phyloP scores from a whole-genome alignment of 2,113 vertebrate species.

The Chelonoidis abingdonii region DNA sequence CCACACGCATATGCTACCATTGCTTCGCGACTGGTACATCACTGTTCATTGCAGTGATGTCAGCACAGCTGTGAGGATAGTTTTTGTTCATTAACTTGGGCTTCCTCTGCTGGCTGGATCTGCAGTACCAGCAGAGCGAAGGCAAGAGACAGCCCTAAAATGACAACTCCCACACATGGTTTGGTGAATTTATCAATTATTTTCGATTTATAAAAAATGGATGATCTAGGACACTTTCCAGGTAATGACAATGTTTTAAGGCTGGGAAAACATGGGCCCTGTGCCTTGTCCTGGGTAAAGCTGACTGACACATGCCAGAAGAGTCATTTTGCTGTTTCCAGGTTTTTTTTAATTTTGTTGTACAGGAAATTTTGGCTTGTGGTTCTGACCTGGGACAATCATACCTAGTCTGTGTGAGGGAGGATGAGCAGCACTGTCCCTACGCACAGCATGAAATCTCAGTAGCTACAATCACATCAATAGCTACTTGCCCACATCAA shows the following conservation, averaged over 20 bases:
- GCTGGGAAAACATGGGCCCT: neutral
- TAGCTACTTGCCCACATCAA: neutral
- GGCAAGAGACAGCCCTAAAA: neutral
- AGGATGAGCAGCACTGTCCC: neutral
- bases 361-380: neutral
- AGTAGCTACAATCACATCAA: neutral
- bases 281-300: neutral
- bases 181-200: neutral
- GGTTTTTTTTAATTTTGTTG: neutral
- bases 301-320: neutral
- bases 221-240: neutral
- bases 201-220: neutral
- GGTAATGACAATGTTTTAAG: neutral
- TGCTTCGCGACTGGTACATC: neutral
- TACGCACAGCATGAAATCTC: neutral
- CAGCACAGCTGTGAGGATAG: fast-evolving
- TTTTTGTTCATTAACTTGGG: fast-evolving
- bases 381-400: neutral
- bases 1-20: too few species aligned
- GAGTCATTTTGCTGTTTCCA: neutral
- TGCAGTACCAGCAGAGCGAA: neutral
- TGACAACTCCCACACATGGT: neutral
- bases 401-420: neutral
- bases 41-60: neutral
- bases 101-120: neutral